Base-by-base conservation (phyloP, 1,140 invertebrate genomes). In the Drosophila azteca region DNA sequence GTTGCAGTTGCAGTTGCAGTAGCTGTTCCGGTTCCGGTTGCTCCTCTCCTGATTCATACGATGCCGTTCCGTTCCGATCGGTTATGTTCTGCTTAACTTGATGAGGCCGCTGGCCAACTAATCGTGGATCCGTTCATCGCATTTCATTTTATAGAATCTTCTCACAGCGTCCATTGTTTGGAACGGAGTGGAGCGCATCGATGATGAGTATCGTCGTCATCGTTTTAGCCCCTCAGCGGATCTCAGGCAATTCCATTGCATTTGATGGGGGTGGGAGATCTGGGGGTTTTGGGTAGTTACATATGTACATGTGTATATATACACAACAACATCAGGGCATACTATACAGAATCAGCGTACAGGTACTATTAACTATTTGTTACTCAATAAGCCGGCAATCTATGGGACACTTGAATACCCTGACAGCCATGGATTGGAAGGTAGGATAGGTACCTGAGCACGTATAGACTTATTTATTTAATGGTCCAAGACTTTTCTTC, bases 131-230 rank as follows among this genome's bases (percentile, higher is more conserved):
- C 7, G 52, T 61, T 53, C 11, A 51, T 15, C 22, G 52, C 63
- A 51, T 22, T 35, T 3, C 51, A 53, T 70, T 83, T 83, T 83
- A 83, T 83, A 84, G 68, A 45, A 69, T 11, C 31, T 46, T n/a
- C 31, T 17, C 49, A 20, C 7, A 11, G 35, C 35, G 11, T 11
- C 70, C 79, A 83, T 83, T 83, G 79, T 82, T 55, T 60, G 60
- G 22, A 44, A 29, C 49, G 58, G 61, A 26, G 57, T 35, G 49
- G 52, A 13, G 4, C 35, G 35, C 11, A 39, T 39, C 35, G 35
- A 39, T 39, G 35, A 39, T 39, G 35, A 11, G 35, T 20, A 45
- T 15, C 59, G 75, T 76, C 78, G 64, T 76, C 78, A n/a, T 17
- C 41, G 20, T 31, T 51, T 15, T 6, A 13, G 11, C 44, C 31